Conservation (phyloP, 2,797 vertebrate genomes). For the Sternarchorhynchus goeldii region DNA sequence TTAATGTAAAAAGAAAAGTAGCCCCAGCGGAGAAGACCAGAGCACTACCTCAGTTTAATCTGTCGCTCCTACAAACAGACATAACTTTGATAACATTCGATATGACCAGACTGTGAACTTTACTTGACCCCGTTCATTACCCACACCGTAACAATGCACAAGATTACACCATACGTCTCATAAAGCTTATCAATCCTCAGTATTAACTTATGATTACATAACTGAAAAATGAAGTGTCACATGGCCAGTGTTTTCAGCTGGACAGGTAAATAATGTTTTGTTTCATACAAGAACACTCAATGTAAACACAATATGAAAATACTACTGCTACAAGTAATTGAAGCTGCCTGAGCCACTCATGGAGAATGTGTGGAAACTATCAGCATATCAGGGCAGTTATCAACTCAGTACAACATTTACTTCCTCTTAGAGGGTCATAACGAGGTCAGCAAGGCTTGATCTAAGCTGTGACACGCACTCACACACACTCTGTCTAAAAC, state of each 20-base stretch:
- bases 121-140: conserved; percentile 1
- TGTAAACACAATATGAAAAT: not conserved
- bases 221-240: not conserved
- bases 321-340: not conserved
- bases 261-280: too few relatives aligned
- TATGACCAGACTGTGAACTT: conserved; percentile 38
- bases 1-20: too few relatives aligned
- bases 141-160: not conserved
- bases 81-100: conserved; percentile 3
- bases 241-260: too few relatives aligned
- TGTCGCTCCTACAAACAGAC: too few relatives aligned
- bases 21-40: too few relatives aligned
- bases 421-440: conserved; percentile 72
- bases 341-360: not conserved
- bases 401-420: conserved; percentile 56
- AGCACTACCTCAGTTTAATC: too few relatives aligned
- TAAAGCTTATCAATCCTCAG: conserved; percentile 15
- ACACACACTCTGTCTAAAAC: conserved; percentile 45
- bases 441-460: conserved; percentile 64
- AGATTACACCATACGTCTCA: conserved; percentile 2
- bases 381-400: conserved; percentile 64
- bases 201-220: conserved; percentile 38
- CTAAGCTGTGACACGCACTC: conserved; percentile 49
- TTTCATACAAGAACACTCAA: too few relatives aligned
- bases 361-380: conserved; percentile 48